Percentiles rank a stretch among this genome's conserved stretches.
phyloP scores from a whole-genome alignment of 1,140 invertebrate genomes.

The Brachionus rotundiformis region DNA sequence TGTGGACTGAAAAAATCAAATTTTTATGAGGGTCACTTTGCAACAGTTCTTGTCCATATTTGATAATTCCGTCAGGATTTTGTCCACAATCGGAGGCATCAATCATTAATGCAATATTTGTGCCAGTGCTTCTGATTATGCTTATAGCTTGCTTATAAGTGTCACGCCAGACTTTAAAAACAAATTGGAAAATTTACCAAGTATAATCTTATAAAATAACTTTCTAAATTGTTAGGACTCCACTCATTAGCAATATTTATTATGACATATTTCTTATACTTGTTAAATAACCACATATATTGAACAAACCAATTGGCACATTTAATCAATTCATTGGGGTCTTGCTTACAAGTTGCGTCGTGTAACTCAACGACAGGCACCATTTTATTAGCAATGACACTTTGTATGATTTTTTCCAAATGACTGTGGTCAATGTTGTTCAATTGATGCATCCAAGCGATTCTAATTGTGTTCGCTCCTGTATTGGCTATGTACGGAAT shows the following conservation, averaged over 20 bases:
- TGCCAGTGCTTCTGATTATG: constrained; percentile 16
- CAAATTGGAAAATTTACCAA: no score
- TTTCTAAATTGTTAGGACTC: constrained; percentile 2
- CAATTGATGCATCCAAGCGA: constrained; percentile 10
- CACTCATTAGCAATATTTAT: constrained; percentile 35
- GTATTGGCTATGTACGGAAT: constrained; percentile 14
- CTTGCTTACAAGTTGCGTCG: constrained; percentile 28
- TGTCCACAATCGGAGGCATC: constrained; percentile 30
- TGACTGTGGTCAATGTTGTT: constrained; percentile 28
- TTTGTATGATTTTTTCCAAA: constrained; percentile 29
- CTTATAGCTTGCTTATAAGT: constrained; percentile 42
- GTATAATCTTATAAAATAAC: neutral
- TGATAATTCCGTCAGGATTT: constrained; percentile 41
- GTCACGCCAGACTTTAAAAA: constrained; percentile 13
- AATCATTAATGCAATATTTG: constrained; percentile 25
- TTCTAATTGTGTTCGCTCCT: constrained; percentile 10
- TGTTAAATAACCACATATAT: constrained; percentile 24
- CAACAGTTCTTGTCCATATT: constrained; percentile 32
- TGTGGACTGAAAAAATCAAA: constrained; percentile 26
- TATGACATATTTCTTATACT: constrained; percentile 18
- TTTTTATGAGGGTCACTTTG: constrained; percentile 5
- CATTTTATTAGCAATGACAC: neutral
- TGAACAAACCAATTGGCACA: constrained; percentile 28
- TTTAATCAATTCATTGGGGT: constrained; percentile 3
- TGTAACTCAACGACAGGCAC: constrained; percentile 22